phyloP scores from a whole-genome alignment of 2,113 vertebrate genomes.

The Trichomycterus rosablanca region DNA sequence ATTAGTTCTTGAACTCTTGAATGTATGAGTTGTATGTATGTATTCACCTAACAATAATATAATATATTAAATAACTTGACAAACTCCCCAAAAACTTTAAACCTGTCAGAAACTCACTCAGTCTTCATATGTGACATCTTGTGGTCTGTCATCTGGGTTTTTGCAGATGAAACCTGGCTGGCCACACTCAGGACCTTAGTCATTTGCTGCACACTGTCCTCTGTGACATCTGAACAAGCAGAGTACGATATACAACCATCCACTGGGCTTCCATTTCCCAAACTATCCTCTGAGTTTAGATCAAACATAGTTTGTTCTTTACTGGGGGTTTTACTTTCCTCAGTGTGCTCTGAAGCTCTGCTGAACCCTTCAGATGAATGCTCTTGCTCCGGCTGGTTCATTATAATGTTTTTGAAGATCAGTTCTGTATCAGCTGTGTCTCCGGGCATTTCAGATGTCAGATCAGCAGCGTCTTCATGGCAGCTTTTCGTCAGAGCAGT shows the following conservation, averaged over 20 bases:
- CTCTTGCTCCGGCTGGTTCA: not conserved
- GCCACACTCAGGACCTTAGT: slow-evolving; percentile 51
- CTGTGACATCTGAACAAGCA: slow-evolving; percentile 36
- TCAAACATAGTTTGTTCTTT: not conserved
- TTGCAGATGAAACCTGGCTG: slow-evolving; percentile 9
- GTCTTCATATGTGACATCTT: slow-evolving; percentile 57
- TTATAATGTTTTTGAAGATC: slow-evolving; percentile 9
- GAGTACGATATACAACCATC: slow-evolving; percentile 44
- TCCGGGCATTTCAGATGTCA: not conserved
- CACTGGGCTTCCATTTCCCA: not conserved
- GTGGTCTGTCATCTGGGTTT: slow-evolving; percentile 49
- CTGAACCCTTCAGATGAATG: not conserved
- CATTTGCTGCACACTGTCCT: slow-evolving; percentile 48
- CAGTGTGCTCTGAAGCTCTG: not conserved
- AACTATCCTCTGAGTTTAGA: too few relatives aligned
- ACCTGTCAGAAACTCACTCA: slow-evolving; percentile 51
- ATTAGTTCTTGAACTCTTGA: too few relatives aligned
- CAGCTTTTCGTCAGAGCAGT: not conserved
- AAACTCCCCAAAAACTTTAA: too few relatives aligned
- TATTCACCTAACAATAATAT: too few relatives aligned
- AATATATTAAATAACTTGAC: too few relatives aligned
- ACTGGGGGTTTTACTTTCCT: slow-evolving; percentile 1
- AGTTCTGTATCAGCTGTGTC: slow-evolving; percentile 1
- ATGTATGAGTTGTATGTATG: too few relatives aligned
- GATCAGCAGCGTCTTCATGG: slow-evolving; percentile 2